These are phyloP conservation scores for Drosophila prosaltans DNA, from an alignment of 1,140 invertebrate genomes.

Conservation along the genomic window DNA sequence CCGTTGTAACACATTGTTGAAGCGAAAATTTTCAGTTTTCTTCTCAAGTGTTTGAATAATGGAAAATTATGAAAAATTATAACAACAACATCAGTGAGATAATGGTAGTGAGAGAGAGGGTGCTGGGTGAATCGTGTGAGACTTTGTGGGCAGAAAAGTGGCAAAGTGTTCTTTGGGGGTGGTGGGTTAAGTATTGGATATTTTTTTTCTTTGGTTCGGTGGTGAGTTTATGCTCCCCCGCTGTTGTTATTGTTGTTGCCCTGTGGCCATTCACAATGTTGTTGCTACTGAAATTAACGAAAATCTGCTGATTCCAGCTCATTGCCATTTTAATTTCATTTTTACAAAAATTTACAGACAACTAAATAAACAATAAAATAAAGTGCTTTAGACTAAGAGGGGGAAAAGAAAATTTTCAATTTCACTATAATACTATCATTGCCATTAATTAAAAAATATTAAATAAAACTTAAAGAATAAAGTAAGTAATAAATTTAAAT, in stretches of 20 bases:
- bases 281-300: slow-evolving; percentile 68
- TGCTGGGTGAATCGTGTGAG: slow-evolving; percentile 37
- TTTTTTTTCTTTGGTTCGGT: slow-evolving; percentile 20
- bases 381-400: background rate
- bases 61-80: slow-evolving; percentile 82
- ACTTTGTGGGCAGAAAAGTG: slow-evolving; percentile 53
- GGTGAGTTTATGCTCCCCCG: slow-evolving; percentile 22
- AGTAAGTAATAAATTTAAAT: too few species aligned
- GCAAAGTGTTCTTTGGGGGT: slow-evolving; percentile 8
- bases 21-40: slow-evolving; percentile 7
- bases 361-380: slow-evolving; percentile 20
- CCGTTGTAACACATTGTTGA: slow-evolving; percentile 4
- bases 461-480: too few species aligned
- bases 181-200: slow-evolving; percentile 19
- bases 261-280: slow-evolving; percentile 30
- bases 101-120: background rate
- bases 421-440: background rate
- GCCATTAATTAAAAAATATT: too few species aligned
- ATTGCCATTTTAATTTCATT: slow-evolving; percentile 83
- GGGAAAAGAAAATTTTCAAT: background rate
- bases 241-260: slow-evolving; percentile 18
- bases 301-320: slow-evolving; percentile 83
- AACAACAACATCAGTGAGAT: slow-evolving; percentile 50
- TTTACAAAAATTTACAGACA: slow-evolving; percentile 72
- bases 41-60: slow-evolving; percentile 78